Evolutionary conservation across 2,113 vertebrate genomes (phyloP).

Genomic region (Zingel zingel): DNA sequence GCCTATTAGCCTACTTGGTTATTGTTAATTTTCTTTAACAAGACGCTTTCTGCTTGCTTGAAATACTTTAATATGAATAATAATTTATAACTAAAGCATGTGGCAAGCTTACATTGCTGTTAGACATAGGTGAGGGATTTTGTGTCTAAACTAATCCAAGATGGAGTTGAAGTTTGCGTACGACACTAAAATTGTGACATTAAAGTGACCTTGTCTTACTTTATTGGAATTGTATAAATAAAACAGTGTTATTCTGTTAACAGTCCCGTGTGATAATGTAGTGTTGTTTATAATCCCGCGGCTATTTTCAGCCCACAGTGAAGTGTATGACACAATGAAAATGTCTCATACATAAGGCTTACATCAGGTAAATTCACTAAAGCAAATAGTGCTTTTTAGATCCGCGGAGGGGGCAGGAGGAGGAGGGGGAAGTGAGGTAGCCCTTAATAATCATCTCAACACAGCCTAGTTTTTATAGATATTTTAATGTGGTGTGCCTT

Average conservation of each 20-base stretch:
- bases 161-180: not conserved
- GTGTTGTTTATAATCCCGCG: not conserved
- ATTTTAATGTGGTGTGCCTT: conserved; percentile 43
- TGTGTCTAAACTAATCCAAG: conserved; percentile 16
- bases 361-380: conserved; percentile 41
- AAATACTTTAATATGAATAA: not conserved
- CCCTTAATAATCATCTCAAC: conserved; percentile 56
- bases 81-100: not conserved
- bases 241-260: not conserved
- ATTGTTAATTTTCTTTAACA: not conserved
- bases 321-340: not conserved
- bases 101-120: not conserved
- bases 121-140: not conserved
- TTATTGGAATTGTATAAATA: not conserved
- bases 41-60: not conserved
- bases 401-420: conserved; percentile 51
- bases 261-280: not conserved
- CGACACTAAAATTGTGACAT: not conserved
- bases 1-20: not conserved
- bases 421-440: conserved; percentile 35
- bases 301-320: not conserved
- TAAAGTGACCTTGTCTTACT: not conserved
- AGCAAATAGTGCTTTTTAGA: conserved; percentile 52
- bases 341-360: not conserved
- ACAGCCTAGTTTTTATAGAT: conserved; percentile 38